Percentiles rank a stretch among this genome's conserved stretches.
These are phyloP conservation scores for Creontiades dilutus DNA, from an alignment of 2,888 invertebrate species.

Conservation along the genomic window DNA sequence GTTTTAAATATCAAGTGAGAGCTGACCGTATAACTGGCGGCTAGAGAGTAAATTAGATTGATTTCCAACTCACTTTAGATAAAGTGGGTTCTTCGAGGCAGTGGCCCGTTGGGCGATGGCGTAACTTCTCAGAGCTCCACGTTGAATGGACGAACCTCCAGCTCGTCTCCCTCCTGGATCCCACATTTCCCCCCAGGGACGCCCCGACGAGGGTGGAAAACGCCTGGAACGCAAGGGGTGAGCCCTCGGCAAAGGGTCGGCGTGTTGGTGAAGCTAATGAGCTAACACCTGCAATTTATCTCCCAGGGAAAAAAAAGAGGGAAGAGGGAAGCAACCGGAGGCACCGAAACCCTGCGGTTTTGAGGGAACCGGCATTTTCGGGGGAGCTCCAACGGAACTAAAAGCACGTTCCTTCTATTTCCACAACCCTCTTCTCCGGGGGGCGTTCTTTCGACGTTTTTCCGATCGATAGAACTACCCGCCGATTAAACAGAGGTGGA, in stretches of 20 bases:
- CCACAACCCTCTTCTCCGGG: background rate
- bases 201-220: background rate
- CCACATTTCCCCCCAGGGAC: background rate
- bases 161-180: background rate
- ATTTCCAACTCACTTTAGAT: background rate
- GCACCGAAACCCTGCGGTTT: slow-evolving; percentile 20
- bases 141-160: background rate
- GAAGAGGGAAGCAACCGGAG: background rate
- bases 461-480: slow-evolving; percentile 40
- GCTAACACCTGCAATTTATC: slow-evolving; percentile 42
- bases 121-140: slow-evolving; percentile 1
- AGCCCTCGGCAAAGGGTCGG: background rate
- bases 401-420: slow-evolving; percentile 20
- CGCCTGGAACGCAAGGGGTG: background rate
- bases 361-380: slow-evolving; percentile 18
- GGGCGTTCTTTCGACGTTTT: slow-evolving; percentile 26
- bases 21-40: too few relatives aligned
- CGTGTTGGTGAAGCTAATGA: slow-evolving; percentile 10
- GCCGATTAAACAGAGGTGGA: slow-evolving; percentile 34
- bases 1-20: too few relatives aligned
- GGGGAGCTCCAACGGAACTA: background rate
- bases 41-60: slow-evolving; percentile 4
- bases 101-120: background rate
- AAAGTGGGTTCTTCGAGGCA: background rate
- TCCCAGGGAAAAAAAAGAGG: background rate